Conservation (phyloP, 92 coral and sea anemone genomes). For the Porites evermanni region DNA sequence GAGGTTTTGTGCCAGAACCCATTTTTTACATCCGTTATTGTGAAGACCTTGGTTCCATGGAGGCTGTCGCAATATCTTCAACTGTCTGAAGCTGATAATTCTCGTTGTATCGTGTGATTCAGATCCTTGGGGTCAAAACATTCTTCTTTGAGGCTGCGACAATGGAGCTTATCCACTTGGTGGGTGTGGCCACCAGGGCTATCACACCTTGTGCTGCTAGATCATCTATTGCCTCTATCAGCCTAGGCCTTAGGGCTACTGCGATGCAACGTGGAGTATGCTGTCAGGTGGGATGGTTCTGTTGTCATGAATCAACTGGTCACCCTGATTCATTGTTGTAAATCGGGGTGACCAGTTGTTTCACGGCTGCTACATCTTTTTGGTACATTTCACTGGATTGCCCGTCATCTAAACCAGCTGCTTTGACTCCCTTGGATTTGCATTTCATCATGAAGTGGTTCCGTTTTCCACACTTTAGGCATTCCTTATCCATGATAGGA, state of each 20-base stretch:
- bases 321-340: no score
- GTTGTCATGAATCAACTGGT: no score
- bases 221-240: conserved; percentile 43
- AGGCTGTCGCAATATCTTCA: no score
- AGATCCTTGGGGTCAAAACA: conserved; percentile 58
- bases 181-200: conserved; percentile 61
- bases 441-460: conserved; percentile 48
- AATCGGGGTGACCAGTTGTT: not conserved
- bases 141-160: conserved; percentile 49
- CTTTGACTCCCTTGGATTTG: conserved; percentile 24
- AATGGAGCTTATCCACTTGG: conserved; percentile 59
- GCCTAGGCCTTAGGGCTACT: conserved; percentile 19
- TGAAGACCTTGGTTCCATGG: no score
- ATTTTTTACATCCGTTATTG: no score
- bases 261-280: no score
- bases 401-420: conserved; percentile 2
- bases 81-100: conserved; percentile 51
- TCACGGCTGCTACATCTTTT: not conserved
- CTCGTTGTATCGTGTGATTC: conserved; percentile 49
- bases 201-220: conserved; percentile 53
- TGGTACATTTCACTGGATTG: conserved; percentile 6
- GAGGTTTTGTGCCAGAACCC: no score
- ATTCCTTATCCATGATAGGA: conserved; percentile 3
- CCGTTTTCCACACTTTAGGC: conserved; percentile 29
- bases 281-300: no score